Base-by-base conservation (phyloP, 2,888 invertebrate species). In the Bedellia somnulentella region DNA sequence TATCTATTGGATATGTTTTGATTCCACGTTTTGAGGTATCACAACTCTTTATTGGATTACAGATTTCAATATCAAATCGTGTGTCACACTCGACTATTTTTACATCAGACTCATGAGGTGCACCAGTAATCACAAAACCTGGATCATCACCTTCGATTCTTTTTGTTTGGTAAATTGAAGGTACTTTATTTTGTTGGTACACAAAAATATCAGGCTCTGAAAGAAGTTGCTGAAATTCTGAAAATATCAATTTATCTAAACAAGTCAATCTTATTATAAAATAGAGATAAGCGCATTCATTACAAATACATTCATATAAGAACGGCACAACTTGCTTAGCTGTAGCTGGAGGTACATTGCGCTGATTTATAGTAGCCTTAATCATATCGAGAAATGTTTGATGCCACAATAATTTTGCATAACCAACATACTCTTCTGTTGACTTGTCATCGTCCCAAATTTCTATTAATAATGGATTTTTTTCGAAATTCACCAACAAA, bases 181-280 rank as follows among this genome's bases (percentile, higher is more conserved):
- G 70, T 16, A 68, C 59, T 51, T 57, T 71, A 34, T 75, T 50
- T 2, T 70, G 67, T 45, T 70, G 57, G 43, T 75, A 70, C 14
- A 64, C 64, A 46, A 73, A 71, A 2, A 43, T 36, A 9, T 73
- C 63, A 9, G 68, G 70, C 37, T 66, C 57, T 34, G 49, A 51
- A 49, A 67, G 47, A 4, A 57, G 43, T 40, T 73, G 70, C 38
- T 76, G 75, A 35, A 64, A 76, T 38, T 71, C 71, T 15, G 76
- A 75, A 1, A 52, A 53, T 3, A 80, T 70, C 25, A 51, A 61
- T 8, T 61, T 55, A 5, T 81, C 81, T 28, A 78, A 60, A 34
- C 75, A 70, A 27, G 73, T 75, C 9, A 81, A 39, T 37, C 79
- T 52, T 15, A 80, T 44, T 38, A 77, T 75, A 14, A 79, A 54